These are phyloP conservation scores for Odobenus rosmarus DNA, from an alignment of 2,113 vertebrate genomes.

Conservation along the genomic window DNA sequence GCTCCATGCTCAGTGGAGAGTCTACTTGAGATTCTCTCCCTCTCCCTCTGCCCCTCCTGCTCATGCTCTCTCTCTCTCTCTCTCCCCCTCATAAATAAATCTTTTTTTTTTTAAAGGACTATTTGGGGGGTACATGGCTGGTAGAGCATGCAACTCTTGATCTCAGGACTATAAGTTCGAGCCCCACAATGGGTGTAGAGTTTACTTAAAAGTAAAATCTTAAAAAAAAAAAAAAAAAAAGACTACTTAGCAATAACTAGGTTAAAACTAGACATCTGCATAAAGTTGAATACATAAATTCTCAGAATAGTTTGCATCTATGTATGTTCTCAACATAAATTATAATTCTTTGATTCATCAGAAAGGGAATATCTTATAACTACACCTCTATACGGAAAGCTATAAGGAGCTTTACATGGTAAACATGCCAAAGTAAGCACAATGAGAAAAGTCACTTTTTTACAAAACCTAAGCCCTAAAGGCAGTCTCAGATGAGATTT, in stretches of 20 bases:
- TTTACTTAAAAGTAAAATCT: not conserved
- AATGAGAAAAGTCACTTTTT: not conserved
- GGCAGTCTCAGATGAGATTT: not conserved
- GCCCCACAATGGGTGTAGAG: not conserved
- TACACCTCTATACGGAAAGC: not conserved
- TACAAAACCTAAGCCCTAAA: not conserved
- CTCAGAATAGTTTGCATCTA: not conserved
- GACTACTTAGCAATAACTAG: constrained; percentile 3
- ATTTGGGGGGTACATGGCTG: not conserved
- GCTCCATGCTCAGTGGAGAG: not conserved
- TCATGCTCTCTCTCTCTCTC: not conserved
- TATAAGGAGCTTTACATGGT: not conserved
- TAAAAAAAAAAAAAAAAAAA: not conserved
- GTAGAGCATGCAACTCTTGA: not conserved
- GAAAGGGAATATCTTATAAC: not conserved
- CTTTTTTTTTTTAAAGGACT: not conserved
- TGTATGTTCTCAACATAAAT: not conserved
- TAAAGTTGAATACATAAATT: constrained; percentile 6
- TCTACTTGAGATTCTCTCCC: not conserved
- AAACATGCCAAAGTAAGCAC: not conserved
- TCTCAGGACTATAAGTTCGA: not conserved
- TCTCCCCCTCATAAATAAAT: not conserved
- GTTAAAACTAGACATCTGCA: not conserved
- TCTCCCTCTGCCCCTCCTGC: not conserved
- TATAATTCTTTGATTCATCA: not conserved